Base-by-base conservation (phyloP, 1,140 invertebrate genomes). In the Hylaeus volcanicus region DNA sequence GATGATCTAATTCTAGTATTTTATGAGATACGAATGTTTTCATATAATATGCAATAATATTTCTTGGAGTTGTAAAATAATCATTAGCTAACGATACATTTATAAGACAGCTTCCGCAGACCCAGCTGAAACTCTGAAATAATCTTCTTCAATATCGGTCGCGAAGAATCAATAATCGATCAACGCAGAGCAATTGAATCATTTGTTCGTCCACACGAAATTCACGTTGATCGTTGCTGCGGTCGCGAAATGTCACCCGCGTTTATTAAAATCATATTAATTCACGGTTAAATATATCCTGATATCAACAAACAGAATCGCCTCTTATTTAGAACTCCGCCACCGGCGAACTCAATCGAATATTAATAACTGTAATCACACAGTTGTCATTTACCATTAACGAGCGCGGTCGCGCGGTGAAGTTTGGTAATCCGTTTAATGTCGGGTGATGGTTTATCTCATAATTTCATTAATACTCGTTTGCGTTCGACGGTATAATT, bases 361-460 rank as follows among this genome's bases (percentile, higher is more conserved):
- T 75, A 80, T 75, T 80, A 80, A 80, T 68, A 80, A 80, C 63
- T 41, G 55, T 80, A 80, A 80, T 75, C 72, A 53, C 45, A 58
- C 55, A 56, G 45, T 80, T 80, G 78, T 75, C 78, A 68, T 75
- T 75, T 68, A 56, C 78, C 45, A 68, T 75, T 80, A 75, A 80
- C 78, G 56, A 6, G 6, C 51, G 48, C 11, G 60, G 69, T 55
- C 43, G 41, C 60, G 37, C 76, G 51, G 26, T 26, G 26, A 74
- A 73, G 77, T 79, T 74, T 41, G 41, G 51, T 79, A 79, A 74
- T 79, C 48, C 51, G 51, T 79, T 79, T 79, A 79, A 72, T 73
- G 73, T 56, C 70, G 77, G 48, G 4, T 37, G 58, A 71, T 39
- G 66, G 75, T 74, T 79, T 79, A 79, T 74, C 77, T 53, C 41